phyloP scores from a whole-genome alignment of 92 coral and sea anemone species.

The Blastomussa wellsi region DNA sequence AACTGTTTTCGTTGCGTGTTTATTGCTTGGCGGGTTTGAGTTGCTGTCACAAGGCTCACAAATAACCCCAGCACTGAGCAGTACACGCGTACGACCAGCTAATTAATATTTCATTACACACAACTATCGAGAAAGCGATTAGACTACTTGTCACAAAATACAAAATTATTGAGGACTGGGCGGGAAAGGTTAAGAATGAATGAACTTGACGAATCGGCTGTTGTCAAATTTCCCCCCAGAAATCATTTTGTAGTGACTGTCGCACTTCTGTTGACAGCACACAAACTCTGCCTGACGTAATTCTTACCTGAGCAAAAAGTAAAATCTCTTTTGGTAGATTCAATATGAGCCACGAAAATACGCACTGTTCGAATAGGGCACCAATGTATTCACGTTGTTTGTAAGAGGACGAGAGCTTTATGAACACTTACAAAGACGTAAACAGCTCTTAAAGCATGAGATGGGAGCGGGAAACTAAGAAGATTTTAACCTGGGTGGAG shows the following conservation, averaged over 20 bases:
- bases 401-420: background rate
- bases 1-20: constrained; percentile 11
- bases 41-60: constrained; percentile 5
- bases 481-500: constrained; percentile 3
- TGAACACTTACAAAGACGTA: background rate
- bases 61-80: background rate
- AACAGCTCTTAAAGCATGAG: background rate
- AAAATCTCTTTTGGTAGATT: background rate
- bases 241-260: background rate
- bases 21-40: background rate
- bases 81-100: background rate
- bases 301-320: background rate
- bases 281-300: background rate
- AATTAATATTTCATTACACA: constrained; percentile 28
- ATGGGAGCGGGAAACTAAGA: background rate
- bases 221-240: constrained; percentile 13
- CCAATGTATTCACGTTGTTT: constrained; percentile 6
- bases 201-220: background rate
- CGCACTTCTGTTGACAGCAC: constrained; percentile 3
- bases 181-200: constrained; percentile 39
- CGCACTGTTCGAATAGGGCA: background rate
- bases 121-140: constrained; percentile 13
- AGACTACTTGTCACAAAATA: constrained; percentile 15
- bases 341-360: background rate
- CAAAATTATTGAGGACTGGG: constrained; percentile 41